These are phyloP conservation scores for Solen grandis DNA, from an alignment of 1,140 invertebrate species.

Conservation along the genomic window DNA sequence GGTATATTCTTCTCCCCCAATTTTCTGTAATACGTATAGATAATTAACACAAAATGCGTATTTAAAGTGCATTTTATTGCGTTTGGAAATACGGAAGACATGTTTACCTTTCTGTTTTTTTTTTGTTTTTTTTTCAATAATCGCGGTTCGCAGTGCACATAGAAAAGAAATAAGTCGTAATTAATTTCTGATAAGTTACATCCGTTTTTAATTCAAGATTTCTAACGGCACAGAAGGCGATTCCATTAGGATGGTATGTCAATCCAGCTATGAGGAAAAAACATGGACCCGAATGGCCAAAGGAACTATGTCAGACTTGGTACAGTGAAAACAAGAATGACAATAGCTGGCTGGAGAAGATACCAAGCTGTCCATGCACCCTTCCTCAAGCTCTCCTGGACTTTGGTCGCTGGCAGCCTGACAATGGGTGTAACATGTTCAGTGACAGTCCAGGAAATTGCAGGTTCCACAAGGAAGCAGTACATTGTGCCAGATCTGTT, in stretches of 20 bases:
- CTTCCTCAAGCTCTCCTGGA: conserved; percentile 94
- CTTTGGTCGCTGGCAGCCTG: conserved; percentile 94
- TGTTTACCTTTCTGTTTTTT: too few species aligned
- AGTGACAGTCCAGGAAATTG: conserved; percentile 93
- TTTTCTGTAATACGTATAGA: too few species aligned
- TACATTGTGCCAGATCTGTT: conserved; percentile 95
- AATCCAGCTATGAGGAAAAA: conserved; percentile 49
- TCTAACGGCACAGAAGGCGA: too few species aligned
- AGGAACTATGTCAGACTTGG: conserved; percentile 63
- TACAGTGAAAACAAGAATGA: conserved; percentile 56
- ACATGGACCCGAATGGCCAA: conserved; percentile 64
- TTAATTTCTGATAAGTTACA: too few species aligned
- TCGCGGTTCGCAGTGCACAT: too few species aligned
- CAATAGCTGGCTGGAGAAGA: conserved; percentile 66
- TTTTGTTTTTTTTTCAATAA: conserved; percentile 62
- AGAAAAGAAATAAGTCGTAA: too few species aligned
- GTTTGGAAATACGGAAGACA: too few species aligned
- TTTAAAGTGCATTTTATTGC: too few species aligned
- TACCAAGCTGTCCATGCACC: conserved; percentile 93
- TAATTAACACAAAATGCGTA: too few species aligned
- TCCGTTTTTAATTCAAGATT: too few species aligned
- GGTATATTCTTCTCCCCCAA: too few species aligned
- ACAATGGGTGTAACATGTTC: conserved; percentile 90
- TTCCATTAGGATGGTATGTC: conserved; percentile 72
- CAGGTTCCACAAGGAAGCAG: conserved; percentile 91